phyloP scores from a whole-genome alignment of 2,888 invertebrate species.

The Andrena flavipes region DNA sequence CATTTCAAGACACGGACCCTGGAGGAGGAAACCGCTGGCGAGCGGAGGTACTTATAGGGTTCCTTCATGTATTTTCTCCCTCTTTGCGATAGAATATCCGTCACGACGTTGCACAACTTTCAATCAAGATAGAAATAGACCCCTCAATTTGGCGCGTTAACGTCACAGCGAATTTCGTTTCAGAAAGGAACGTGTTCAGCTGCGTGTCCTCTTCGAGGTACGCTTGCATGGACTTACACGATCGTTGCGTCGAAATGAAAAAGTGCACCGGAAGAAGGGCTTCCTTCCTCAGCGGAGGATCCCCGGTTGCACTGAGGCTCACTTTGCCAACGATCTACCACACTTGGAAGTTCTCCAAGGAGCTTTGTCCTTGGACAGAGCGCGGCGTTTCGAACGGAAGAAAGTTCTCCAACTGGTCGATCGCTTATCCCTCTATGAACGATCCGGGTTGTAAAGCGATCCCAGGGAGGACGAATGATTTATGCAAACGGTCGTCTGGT shows the following conservation, averaged over 20 bases:
- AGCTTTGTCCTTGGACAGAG: conserved; percentile 39
- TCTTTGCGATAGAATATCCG: not conserved
- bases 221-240: not conserved
- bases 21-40: not conserved
- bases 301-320: conserved; percentile 22
- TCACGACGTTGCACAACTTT: not conserved
- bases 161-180: conserved; percentile 18
- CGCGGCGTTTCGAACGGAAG: conserved; percentile 6
- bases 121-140: not conserved
- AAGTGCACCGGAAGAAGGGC: conserved; percentile 7
- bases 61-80: not conserved
- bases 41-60: conserved; percentile 18
- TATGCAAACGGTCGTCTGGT: not conserved
- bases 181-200: conserved; percentile 1
- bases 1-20: conserved; percentile 4
- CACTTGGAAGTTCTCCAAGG: conserved; percentile 52
- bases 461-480: not conserved
- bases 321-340: conserved; percentile 32
- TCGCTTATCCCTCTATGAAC: not conserved
- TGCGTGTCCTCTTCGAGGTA: not conserved
- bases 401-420: conserved; percentile 28
- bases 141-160: not conserved
- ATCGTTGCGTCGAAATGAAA: not conserved
- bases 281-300: conserved; percentile 6
- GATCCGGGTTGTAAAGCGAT: not conserved